These are phyloP conservation scores for Mus spretus DNA, from an alignment of 2,797 vertebrate genomes.

Conservation along the genomic window DNA sequence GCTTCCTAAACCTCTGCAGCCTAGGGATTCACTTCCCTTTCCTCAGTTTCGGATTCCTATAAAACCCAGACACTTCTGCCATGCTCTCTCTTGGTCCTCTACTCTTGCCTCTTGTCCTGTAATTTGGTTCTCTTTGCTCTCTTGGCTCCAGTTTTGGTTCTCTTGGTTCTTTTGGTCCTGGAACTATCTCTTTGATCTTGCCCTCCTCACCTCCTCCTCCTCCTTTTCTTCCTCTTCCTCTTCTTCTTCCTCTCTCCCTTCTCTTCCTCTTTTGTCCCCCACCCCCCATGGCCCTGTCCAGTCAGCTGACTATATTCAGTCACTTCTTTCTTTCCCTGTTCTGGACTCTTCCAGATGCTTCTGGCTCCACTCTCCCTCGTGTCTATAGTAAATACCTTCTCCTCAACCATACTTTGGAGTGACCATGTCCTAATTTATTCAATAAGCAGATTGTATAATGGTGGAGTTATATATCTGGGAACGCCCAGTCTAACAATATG, in stretches of 20 bases:
- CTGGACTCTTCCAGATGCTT: not conserved
- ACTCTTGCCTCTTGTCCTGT: not conserved
- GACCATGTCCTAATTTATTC: not conserved
- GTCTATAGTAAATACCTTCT: not conserved
- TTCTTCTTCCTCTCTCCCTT: not conserved
- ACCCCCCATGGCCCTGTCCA: not conserved
- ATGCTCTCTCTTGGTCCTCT: not conserved
- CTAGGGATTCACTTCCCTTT: not conserved
- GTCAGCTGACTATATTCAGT: not conserved
- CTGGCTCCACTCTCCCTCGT: not conserved
- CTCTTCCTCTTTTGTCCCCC: accelerated
- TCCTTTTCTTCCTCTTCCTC: not conserved
- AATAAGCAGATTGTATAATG: not conserved
- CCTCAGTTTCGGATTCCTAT: not conserved
- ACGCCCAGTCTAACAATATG: not conserved
- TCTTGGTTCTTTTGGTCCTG: not conserved
- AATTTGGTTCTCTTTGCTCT: not conserved
- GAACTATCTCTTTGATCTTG: not conserved
- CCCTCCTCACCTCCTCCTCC: not conserved
- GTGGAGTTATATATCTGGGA: not conserved
- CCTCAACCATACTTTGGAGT: not conserved
- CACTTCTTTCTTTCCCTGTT: not conserved
- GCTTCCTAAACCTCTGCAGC: not conserved
- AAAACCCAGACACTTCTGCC: not conserved
- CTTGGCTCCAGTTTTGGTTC: not conserved